Base-by-base conservation (phyloP, 1,140 invertebrate species). In the Lanistes nyassanus region DNA sequence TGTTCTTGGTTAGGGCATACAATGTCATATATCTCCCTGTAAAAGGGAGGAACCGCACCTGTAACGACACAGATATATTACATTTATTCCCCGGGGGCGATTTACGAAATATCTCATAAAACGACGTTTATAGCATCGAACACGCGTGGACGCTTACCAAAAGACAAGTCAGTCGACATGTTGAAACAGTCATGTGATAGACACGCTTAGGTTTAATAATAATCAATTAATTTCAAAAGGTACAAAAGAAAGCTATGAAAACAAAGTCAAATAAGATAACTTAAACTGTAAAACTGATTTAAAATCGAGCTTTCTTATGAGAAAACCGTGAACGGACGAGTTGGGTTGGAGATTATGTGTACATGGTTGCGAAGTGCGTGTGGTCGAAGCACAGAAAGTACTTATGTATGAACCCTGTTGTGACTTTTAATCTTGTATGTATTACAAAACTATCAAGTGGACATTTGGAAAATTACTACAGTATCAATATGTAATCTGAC, bases 1-100 rank as follows among this genome's bases (percentile, higher is more conserved):
- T 91, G 84, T 90, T 92, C 85, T 90, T 88, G 84, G 82, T 92
- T 91, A 37, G 92, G 91, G 72, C 92, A 93, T 76, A 92, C 91
- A 69, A 92, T 92, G 80, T 93, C 92, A 82, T 92, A 93, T 68
- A 93, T 88, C 83, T 93, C 92, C 74, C 92, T 85, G 81, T 93
- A 93, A 83, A 91, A 91, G 19, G 91, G 88, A 72, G 92, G 92
- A 80, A 93, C 91, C 31, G 91, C 91, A 80, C 92, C 92, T 93
- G 83, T 58, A 84, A 85, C 73, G 9, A 76, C 51, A 71, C 64
- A 75, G 60, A 76, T 36, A 16, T 23, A 23, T 29, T 60, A 34
- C 9, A 60, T 34, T 29, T n/a, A 66, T 66, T 34, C 37, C 26
- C 23, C 26, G 13, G 6, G 13, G 34, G 4, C 23, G 2, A 66